These are phyloP conservation scores for Osedax frankpressi DNA, from an alignment of 2,888 invertebrate species.

Conservation along the genomic window DNA sequence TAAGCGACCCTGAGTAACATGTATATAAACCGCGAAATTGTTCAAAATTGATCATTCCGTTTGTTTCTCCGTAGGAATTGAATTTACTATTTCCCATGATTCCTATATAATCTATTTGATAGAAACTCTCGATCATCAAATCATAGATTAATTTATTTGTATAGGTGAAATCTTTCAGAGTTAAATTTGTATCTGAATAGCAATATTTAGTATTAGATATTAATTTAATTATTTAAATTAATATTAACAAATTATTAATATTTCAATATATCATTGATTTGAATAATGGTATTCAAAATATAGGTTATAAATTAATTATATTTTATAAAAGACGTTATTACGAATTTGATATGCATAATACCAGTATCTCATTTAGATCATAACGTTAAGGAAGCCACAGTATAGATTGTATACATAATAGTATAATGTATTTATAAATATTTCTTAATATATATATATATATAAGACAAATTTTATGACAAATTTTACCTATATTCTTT, in stretches of 20 bases:
- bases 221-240: too few relatives aligned
- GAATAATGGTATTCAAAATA: too few relatives aligned
- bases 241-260: not conserved
- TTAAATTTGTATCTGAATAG: not conserved
- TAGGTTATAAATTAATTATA: too few relatives aligned
- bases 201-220: too few relatives aligned
- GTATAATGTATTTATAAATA: not conserved
- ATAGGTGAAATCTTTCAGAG: not conserved
- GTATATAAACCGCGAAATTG: not conserved
- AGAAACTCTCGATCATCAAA: not conserved
- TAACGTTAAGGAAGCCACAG: too few relatives aligned
- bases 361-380: too few relatives aligned
- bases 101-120: not conserved
- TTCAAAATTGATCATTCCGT: not conserved
- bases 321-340: too few relatives aligned
- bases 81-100: not conserved
- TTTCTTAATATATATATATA: not conserved
- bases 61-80: not conserved
- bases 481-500: not conserved
- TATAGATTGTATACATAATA: not conserved
- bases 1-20: too few relatives aligned
- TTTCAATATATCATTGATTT: not conserved
- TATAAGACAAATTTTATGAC: not conserved
- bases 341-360: too few relatives aligned
- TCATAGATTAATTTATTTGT: not conserved